phyloP scores from a whole-genome alignment of 2,113 vertebrate genomes.

The Myrmecophaga tridactyla region DNA sequence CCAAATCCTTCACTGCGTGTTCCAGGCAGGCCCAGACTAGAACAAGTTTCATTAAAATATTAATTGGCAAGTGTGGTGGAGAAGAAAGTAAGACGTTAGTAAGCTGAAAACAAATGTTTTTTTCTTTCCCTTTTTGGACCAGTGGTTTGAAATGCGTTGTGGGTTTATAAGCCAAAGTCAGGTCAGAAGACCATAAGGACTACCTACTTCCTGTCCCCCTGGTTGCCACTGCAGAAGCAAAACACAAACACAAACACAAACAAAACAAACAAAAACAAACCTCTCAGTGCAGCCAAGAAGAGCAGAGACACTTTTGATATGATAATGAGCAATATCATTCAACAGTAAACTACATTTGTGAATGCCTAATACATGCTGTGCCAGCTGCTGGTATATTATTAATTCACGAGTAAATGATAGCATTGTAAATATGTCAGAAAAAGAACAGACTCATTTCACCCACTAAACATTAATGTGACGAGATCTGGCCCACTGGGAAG shows the following conservation, averaged over 20 bases:
- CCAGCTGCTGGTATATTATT: neutral
- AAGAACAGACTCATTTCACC: neutral
- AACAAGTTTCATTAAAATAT: neutral
- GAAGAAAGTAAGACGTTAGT: neutral
- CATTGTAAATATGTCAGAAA: neutral
- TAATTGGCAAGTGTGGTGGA: neutral
- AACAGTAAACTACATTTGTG: neutral
- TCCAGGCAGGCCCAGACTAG: neutral
- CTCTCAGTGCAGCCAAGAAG: neutral
- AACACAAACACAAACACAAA: neutral
- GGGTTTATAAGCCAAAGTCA: neutral
- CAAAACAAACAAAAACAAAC: neutral
- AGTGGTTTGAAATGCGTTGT: neutral
- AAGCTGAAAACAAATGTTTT: neutral
- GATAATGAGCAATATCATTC: neutral
- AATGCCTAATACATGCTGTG: neutral
- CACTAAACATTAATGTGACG: neutral
- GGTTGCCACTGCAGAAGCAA: neutral
- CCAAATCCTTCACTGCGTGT: neutral
- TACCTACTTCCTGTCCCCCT: neutral
- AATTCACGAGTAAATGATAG: neutral
- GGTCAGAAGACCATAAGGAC: neutral
- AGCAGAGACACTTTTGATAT: neutral
- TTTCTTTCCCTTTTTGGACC: neutral
- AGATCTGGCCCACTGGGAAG: neutral